phyloP scores from a whole-genome alignment of 2,113 vertebrate genomes.

The Alligator mississippiensis region DNA sequence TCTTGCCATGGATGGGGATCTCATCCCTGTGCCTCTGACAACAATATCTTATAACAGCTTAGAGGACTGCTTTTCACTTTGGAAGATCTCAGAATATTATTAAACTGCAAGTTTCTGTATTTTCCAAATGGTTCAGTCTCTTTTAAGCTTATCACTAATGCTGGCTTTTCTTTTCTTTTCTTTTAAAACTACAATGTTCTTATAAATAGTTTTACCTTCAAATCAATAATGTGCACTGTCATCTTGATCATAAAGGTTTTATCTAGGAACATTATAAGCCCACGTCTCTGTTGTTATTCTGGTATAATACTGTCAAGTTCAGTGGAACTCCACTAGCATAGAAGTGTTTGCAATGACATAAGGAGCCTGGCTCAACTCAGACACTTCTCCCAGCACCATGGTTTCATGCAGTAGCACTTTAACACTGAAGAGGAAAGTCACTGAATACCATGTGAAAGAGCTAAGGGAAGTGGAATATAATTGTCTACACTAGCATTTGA shows the following conservation, averaged over 20 bases:
- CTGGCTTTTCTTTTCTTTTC: not conserved
- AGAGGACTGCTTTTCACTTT: not conserved
- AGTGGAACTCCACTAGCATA: not conserved
- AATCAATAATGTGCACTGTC: not conserved
- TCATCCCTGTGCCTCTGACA: not conserved
- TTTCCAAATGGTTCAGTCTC: not conserved
- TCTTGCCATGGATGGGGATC: not conserved
- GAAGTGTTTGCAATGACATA: not conserved
- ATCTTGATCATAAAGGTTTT: fast-evolving
- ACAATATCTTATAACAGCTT: not conserved
- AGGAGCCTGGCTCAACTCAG: not conserved
- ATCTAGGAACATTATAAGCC: not conserved
- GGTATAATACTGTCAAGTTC: not conserved
- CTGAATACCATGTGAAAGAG: not conserved
- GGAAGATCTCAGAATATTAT: not conserved
- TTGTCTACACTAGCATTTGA: not conserved
- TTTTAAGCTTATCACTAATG: not conserved
- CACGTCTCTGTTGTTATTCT: not conserved
- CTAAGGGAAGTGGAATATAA: not conserved
- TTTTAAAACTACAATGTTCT: not conserved
- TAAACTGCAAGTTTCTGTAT: not conserved
- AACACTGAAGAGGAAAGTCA: not conserved
- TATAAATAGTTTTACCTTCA: not conserved
- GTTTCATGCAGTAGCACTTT: not conserved
- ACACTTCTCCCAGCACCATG: not conserved